Evolutionary conservation across 2,888 invertebrate species (phyloP), one percentile per base, ranked within the genome.

Genomic region (Taphrorychus bicolor): DNA sequence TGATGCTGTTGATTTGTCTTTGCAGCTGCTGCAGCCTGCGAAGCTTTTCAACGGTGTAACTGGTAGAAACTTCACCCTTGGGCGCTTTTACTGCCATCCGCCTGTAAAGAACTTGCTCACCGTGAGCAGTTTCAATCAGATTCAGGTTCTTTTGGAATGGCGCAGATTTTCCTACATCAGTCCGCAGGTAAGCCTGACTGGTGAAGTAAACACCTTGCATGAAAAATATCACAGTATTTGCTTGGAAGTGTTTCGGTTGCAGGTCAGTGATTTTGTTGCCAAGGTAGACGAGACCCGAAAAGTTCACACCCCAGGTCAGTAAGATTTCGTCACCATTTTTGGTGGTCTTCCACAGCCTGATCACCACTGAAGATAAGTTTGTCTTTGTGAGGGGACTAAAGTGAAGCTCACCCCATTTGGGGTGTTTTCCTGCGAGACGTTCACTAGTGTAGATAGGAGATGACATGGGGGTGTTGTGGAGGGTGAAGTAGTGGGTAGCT

Each of bases 151-250:
- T 77, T 42, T 76, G 71, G 72, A 82, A 81, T 18, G 78, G 75
- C 66, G 82, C 81, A 23, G 78, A 74, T 66, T 76, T 78, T 22
- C 73, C 56, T 68, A 61, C 80, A 77, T 73, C 78, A 49, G 73
- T 79, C 42, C 79, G 72, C 60, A 84, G 79, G 70, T 83, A 84
- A 73, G 83, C 82, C 16, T 83, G 80, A 72, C 86, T 85, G 41
- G 92, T 91, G 79, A 95, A 97, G 77, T 89, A 93, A 2, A 95
- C 95, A 40, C 94, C 94, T 70, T 91, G 91, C 87, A 96, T 89
- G 83, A 92, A 91, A 81, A 97, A 94, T 74, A 97, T 89, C 74
- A 95, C 82, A 49, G 92, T 89, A 79, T 92, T 89, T 52, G 86
- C 84, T 78, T 86, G 86, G 74, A 93, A 89, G 75, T 88, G 85